Evolutionary conservation across 1,140 invertebrate species (phyloP), one percentile per base, ranked within the genome.

Genomic region (Phymastichus coffea): DNA sequence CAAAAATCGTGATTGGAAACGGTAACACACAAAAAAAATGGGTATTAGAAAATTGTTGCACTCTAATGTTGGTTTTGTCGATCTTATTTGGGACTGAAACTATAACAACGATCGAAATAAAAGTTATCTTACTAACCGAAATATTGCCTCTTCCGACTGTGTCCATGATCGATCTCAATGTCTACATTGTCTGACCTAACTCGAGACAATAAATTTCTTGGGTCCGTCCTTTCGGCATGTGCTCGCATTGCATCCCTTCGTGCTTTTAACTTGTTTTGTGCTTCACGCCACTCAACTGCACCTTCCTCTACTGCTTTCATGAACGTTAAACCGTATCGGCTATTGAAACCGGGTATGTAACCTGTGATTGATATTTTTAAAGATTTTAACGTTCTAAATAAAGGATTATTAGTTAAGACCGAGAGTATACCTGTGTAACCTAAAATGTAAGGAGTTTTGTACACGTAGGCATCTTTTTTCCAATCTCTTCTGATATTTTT

Each of bases 271-370:
- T 85, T 83, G 6, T 71, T 78, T 73, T 86, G 85, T 52, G 80
- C 78, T 17, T 80, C 78, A 1, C 77, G 76, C 76, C 88, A 88
- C 59, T 88, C 84, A 30, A 80, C 80, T 66, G 86, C 84, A 63
- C 87, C 87, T 66, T 87, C 86, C 71, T 88, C 87, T 2, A 87
- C 87, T 4, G 87, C 83, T 62, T 81, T 81, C 62, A 84, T 84
- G 67, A 88, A 89, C 2, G 88, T 86, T 72, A 87, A 82, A 8
- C 88, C 88, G 67, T 87, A 88, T 26, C 82, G 81, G 58, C 72
- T 82, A 62, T 80, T 83, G 65, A 84, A 80, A 3, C 83, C 84
- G 15, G 84, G 84, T 63, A 86, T 86, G 62, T 84, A 86, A 19
- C 84, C 83, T 84, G 64, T 22, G 66, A 68, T 30, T 20, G 2